Evolutionary conservation across 92 coral and sea anemone species (phyloP).

Genomic region (Phenganax marumi): DNA sequence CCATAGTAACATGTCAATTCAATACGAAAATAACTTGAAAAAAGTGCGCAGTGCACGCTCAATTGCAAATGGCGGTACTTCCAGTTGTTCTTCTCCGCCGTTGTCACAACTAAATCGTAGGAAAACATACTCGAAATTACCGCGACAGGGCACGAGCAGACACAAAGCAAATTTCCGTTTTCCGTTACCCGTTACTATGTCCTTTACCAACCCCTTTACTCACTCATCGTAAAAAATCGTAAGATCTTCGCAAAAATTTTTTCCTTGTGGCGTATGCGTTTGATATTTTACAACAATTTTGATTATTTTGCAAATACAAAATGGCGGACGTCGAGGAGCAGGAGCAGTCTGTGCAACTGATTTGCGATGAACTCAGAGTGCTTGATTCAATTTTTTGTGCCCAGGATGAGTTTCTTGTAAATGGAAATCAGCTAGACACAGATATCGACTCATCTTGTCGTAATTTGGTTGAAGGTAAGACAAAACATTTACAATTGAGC

Average conservation of each 20-base stretch:
- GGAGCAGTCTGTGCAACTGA: slow-evolving; percentile 9
- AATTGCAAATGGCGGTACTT: no score
- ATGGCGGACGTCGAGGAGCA: slow-evolving; percentile 22
- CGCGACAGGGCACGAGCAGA: no score
- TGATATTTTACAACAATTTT: background rate
- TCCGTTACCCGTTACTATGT: no score
- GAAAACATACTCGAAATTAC: no score
- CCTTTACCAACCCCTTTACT: no score
- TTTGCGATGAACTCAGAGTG: slow-evolving; percentile 70
- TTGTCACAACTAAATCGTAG: no score
- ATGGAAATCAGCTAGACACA: slow-evolving; percentile 27
- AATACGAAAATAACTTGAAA: no score
- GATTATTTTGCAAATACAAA: background rate
- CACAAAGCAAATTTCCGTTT: no score
- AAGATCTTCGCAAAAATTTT: background rate
- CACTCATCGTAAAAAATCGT: no score
- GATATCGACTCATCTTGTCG: slow-evolving; percentile 16
- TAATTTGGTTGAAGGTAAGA: slow-evolving; percentile 12
- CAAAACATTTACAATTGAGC: slow-evolving; percentile 14
- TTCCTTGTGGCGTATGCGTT: background rate
- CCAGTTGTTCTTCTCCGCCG: no score
- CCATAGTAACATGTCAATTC: no score
- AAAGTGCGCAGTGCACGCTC: no score
- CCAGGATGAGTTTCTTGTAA: slow-evolving; percentile 67
- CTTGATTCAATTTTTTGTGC: slow-evolving; percentile 83